phyloP scores from a whole-genome alignment of 2,888 invertebrate genomes.

The Epinotia bilunana region DNA sequence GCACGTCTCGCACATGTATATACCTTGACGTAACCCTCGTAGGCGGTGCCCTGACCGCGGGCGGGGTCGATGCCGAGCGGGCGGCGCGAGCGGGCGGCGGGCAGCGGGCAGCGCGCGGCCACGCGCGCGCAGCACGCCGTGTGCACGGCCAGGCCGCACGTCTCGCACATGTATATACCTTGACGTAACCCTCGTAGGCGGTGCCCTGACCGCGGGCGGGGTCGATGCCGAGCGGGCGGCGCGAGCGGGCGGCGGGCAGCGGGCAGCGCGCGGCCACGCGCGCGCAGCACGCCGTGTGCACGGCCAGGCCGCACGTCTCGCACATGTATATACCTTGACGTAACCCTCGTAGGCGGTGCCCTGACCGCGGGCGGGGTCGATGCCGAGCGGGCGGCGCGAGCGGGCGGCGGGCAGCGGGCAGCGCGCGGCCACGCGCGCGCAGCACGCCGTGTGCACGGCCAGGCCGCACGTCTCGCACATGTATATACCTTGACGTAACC shows the following conservation, averaged over 20 bases:
- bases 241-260: conserved; percentile 10
- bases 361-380: conserved; percentile 9
- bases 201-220: background rate
- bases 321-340: no score
- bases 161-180: no score
- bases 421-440: conserved; percentile 11
- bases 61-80: conserved; percentile 22
- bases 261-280: conserved; percentile 13
- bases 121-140: conserved; percentile 16
- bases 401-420: conserved; percentile 14
- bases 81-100: conserved; percentile 9
- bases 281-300: conserved; percentile 17
- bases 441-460: conserved; percentile 69
- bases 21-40: conserved; percentile 38
- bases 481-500: no score
- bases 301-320: conserved; percentile 96
- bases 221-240: conserved; percentile 21
- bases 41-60: background rate
- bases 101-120: conserved; percentile 15
- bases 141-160: conserved; percentile 91
- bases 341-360: conserved; percentile 29
- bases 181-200: conserved; percentile 34
- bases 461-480: conserved; percentile 98
- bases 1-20: conserved; percentile 98
- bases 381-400: conserved; percentile 19